Evolutionary conservation across 1,140 invertebrate species (phyloP).

Genomic region (Magallana ariakensis): DNA sequence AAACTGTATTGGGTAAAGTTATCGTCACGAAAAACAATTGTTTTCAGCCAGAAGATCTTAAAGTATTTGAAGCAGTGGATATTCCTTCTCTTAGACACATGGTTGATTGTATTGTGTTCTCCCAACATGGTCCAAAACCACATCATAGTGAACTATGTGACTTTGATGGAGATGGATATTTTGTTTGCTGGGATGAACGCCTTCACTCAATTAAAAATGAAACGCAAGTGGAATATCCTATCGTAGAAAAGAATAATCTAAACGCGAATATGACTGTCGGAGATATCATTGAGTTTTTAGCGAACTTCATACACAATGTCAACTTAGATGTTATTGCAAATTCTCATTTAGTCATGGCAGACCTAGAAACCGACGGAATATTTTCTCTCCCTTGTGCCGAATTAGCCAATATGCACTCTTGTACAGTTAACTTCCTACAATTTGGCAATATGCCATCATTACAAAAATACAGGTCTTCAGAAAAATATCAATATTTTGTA

Average conservation of each 20-base stretch:
- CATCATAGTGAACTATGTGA: slow-evolving; percentile 55
- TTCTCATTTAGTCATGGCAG: slow-evolving; percentile 47
- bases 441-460: slow-evolving; percentile 33
- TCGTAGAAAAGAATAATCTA: not conserved
- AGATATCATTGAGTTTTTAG: slow-evolving; percentile 40
- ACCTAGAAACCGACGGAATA: not conserved
- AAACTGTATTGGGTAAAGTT: not conserved
- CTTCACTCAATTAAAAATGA: slow-evolving; percentile 29
- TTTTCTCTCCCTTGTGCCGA: not conserved
- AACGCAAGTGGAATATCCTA: not conserved
- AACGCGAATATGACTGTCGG: not conserved
- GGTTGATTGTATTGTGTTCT: slow-evolving; percentile 55
- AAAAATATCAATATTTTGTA: slow-evolving; percentile 48
- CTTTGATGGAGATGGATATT: slow-evolving; percentile 55
- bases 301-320: slow-evolving; percentile 34
- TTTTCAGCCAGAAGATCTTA: slow-evolving; percentile 50
- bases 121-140: slow-evolving; percentile 42
- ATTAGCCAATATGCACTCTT: slow-evolving; percentile 41
- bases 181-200: slow-evolving; percentile 50
- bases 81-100: slow-evolving; percentile 38
- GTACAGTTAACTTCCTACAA: slow-evolving; percentile 47
- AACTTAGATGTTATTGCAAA: slow-evolving; percentile 43
- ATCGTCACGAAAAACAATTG: slow-evolving; percentile 50
- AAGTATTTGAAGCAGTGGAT: slow-evolving; percentile 43
- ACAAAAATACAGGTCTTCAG: not conserved